A percentile compares a stretch with the other conserved stretches of the same genome.
phyloP scores from a whole-genome alignment of 2,888 invertebrate genomes.

The Amphimallon solstitiale region DNA sequence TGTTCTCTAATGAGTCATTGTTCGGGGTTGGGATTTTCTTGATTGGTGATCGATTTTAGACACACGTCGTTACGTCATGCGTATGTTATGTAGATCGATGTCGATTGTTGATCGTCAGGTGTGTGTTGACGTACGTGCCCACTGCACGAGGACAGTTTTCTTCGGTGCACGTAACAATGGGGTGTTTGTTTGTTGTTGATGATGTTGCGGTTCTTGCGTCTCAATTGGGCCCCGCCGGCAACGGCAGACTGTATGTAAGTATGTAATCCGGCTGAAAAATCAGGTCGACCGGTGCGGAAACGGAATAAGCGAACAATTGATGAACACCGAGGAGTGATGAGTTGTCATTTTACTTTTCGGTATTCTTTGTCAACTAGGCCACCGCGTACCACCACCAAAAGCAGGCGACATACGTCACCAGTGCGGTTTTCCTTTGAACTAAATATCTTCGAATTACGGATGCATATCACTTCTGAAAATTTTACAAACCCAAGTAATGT shows the following conservation, averaged over 20 bases:
- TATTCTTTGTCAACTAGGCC: conserved; percentile 20
- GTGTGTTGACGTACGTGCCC: conserved; percentile 21
- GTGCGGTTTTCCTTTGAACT: conserved; percentile 20
- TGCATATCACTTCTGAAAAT: conserved; percentile 5
- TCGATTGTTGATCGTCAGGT: conserved; percentile 18
- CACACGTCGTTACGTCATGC: conserved; percentile 28
- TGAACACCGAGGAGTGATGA: conserved; percentile 3
- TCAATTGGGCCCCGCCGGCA: conserved; percentile 9
- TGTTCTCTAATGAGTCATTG: conserved; percentile 31
- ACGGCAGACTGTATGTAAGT: not conserved
- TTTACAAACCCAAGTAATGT: conserved; percentile 1
- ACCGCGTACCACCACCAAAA: conserved; percentile 7
- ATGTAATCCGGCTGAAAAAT: conserved; percentile 13
- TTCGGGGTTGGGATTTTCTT: conserved; percentile 29
- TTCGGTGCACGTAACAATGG: conserved; percentile 23
- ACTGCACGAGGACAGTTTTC: not conserved
- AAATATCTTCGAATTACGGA: conserved; percentile 4
- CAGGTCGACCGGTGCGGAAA: conserved; percentile 13
- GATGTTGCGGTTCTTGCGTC: conserved; percentile 12
- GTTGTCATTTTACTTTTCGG: conserved; percentile 11
- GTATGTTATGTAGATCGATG: conserved; percentile 36
- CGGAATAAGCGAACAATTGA: conserved; percentile 18
- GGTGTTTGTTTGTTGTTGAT: conserved; percentile 29
- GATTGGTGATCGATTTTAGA: conserved; percentile 34
- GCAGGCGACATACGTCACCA: conserved; percentile 2